Conservation (phyloP, 2,888 invertebrate species). For the Standfussiana lucernea region DNA sequence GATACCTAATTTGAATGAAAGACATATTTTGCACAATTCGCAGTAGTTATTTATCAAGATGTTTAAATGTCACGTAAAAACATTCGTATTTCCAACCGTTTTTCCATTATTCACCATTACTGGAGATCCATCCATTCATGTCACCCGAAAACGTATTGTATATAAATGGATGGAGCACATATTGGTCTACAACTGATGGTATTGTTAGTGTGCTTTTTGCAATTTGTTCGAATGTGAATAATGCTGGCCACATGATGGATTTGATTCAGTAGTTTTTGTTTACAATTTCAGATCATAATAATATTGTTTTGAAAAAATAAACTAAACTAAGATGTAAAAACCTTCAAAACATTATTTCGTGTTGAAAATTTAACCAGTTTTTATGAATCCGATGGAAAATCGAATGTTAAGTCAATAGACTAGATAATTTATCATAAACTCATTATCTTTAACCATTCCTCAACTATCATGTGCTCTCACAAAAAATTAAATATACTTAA, state of each 20-base stretch:
- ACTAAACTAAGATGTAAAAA: not conserved
- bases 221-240: constrained; percentile 9
- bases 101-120: constrained; percentile 59
- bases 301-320: not conserved
- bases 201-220: constrained; percentile 5
- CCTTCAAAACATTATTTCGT: not conserved
- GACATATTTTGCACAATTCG: not conserved
- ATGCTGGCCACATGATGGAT: not conserved
- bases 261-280: not conserved
- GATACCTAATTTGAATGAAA: not conserved
- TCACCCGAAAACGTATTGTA: constrained; percentile 42
- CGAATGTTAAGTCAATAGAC: not conserved
- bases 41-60: not conserved
- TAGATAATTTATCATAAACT: not conserved
- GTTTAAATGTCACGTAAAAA: constrained; percentile 6
- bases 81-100: constrained; percentile 26
- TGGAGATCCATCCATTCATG: constrained; percentile 55
- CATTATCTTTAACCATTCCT: not conserved
- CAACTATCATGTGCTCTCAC: too few relatives aligned
- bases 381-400: not conserved
- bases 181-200: constrained; percentile 3
- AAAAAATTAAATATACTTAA: not conserved
- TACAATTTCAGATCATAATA: not conserved
- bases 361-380: not conserved
- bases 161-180: constrained; percentile 24